Conservation (phyloP, 2,797 vertebrate genomes). For the Champsocephalus esox region DNA sequence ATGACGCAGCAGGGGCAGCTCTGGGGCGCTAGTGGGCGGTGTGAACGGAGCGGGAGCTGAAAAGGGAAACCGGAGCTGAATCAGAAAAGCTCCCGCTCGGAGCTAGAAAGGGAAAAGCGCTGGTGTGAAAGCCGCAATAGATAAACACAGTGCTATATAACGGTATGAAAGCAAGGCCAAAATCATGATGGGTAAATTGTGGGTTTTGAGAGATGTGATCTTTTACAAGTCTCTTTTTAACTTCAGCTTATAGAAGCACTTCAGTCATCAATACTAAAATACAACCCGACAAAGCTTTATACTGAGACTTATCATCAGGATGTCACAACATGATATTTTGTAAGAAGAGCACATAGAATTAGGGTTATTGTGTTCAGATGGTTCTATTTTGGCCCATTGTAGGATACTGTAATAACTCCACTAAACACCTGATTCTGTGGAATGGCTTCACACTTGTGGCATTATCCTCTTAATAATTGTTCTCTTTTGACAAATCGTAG, state of each 20-base stretch:
- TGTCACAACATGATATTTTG: background rate
- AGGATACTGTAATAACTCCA: background rate
- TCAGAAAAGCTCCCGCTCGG: too few relatives aligned
- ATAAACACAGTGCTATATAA: slow-evolving; percentile 15
- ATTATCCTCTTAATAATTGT: background rate
- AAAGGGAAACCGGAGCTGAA: too few relatives aligned
- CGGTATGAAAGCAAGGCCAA: slow-evolving; percentile 25
- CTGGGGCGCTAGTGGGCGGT: too few relatives aligned
- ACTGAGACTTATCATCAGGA: background rate
- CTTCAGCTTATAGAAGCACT: slow-evolving; percentile 23
- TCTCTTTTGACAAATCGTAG: background rate
- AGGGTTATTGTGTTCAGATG: background rate
- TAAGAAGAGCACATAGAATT: background rate
- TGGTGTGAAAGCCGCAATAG: too few relatives aligned
- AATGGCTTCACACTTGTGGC: background rate
- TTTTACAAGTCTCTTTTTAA: slow-evolving; percentile 37
- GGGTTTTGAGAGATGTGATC: slow-evolving; percentile 46
- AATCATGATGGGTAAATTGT: slow-evolving; percentile 43
- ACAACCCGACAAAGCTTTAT: background rate
- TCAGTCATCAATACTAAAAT: slow-evolving; percentile 19
- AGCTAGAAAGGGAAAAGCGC: too few relatives aligned
- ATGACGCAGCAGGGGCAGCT: too few relatives aligned
- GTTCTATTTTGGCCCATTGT: background rate
- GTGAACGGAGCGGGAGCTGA: too few relatives aligned
- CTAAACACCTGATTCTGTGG: background rate